These are phyloP conservation scores for Chamaea fasciata DNA, from an alignment of 2,113 vertebrate species.

Conservation along the genomic window DNA sequence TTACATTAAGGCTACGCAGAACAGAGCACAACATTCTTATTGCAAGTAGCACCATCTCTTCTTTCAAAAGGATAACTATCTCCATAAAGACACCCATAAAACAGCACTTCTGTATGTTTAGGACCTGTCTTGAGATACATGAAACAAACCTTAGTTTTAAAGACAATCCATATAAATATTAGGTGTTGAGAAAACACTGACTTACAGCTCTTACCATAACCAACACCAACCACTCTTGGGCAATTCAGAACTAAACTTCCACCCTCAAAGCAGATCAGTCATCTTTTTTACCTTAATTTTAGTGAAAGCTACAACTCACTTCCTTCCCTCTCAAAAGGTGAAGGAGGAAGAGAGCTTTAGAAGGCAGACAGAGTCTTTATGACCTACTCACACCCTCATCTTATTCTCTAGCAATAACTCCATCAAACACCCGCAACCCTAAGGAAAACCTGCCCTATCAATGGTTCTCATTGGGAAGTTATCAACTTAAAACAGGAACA, in stretches of 20 bases:
- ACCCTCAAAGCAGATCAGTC: neutral
- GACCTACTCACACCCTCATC: neutral
- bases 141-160: neutral
- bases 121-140: neutral
- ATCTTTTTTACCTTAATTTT: neutral
- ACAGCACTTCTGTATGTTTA: neutral
- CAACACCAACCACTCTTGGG: fast-evolving
- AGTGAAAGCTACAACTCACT: neutral
- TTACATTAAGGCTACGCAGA: neutral
- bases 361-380: neutral
- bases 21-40: neutral
- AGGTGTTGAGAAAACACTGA: neutral
- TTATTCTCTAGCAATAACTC: neutral
- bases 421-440: neutral
- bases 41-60: neutral
- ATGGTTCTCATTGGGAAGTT: neutral
- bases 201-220: neutral
- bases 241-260: neutral
- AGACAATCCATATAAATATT: neutral
- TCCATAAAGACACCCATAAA: neutral
- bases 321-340: fast-evolving
- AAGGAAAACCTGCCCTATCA: neutral
- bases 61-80: neutral
- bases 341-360: neutral
- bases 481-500: neutral